Base-by-base conservation (phyloP, 2,113 vertebrate genomes). In the Quiscalus mexicanus region DNA sequence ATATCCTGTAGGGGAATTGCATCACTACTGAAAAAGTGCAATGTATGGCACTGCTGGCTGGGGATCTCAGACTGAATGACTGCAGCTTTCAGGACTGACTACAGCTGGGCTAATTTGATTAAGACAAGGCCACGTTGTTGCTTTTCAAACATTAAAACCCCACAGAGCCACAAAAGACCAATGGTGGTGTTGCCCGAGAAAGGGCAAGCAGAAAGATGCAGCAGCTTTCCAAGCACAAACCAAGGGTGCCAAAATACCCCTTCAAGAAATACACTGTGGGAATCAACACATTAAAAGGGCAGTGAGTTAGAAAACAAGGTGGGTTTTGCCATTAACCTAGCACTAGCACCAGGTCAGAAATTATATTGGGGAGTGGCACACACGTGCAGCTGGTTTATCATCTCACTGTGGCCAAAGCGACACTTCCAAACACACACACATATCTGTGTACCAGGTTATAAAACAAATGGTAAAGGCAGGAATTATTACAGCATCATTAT, bases 81-180 rank as follows among this genome's bases (percentile, higher is more conserved):
- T 97, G 94, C 85, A 93, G 92, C 79, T 92, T 84, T 78, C 68
- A 95, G 89, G 89, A 84, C 74, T 89, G 90, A 84, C 76, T 78
- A 59, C 90, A 90, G 88, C 86, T 96, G 92, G 76, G 52, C 41
- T 96, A 90, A 95, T 92, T 93, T 10, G 16, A 93, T 93, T 93
- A 78, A 93, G 83, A 52, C 1, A 0, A 75, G 85, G 80, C 92
- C 80, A 74, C 17, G 21, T 90, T 65, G 49, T 7, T 89, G 71
- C 73, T 95, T 93, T 91, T 90, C 60, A 73, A 91, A 74, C 59
- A 77, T 64, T 71, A 93, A 90, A 91, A 56, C 75, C 35, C 73
- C 60, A 47, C 6, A 60, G 67, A 91, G 75, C 18, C 70, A 52
- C 23, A 76, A 62, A 83, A 69, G 82, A 74, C 73, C 64, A 71